These are phyloP conservation scores for Diarsia rubi DNA, from an alignment of 2,888 invertebrate species.

Conservation along the genomic window DNA sequence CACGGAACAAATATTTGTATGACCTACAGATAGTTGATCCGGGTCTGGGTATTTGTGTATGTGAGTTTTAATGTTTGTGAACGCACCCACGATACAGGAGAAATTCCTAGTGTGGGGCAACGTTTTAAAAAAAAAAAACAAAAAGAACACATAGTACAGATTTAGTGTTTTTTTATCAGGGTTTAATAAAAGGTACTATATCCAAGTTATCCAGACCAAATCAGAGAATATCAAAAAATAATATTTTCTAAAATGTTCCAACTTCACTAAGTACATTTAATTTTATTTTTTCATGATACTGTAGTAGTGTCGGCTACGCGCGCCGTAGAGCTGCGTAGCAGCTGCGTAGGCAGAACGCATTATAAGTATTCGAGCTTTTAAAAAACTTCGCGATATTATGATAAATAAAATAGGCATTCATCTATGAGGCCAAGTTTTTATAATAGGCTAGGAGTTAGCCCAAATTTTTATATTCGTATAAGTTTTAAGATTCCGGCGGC, in stretches of 20 bases:
- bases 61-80: too few species aligned
- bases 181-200: background rate
- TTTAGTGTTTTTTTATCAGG: background rate
- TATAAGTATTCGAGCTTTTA: background rate
- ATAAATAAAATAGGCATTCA: background rate
- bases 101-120: too few species aligned
- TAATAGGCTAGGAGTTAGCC: background rate
- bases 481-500: background rate
- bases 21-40: too few species aligned
- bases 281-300: background rate
- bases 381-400: background rate
- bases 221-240: background rate
- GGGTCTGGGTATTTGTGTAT: too few species aligned
- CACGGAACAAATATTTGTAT: too few species aligned
- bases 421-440: background rate
- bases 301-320: constrained; percentile 13
- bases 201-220: background rate
- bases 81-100: too few species aligned
- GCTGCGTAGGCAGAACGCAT: background rate
- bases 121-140: too few species aligned
- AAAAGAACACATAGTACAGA: background rate
- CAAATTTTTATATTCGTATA: background rate
- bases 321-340: constrained; percentile 18
- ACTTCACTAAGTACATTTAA: background rate
- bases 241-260: background rate